phyloP scores from a whole-genome alignment of 2,113 vertebrate species.

The Pygoscelis antarcticus region DNA sequence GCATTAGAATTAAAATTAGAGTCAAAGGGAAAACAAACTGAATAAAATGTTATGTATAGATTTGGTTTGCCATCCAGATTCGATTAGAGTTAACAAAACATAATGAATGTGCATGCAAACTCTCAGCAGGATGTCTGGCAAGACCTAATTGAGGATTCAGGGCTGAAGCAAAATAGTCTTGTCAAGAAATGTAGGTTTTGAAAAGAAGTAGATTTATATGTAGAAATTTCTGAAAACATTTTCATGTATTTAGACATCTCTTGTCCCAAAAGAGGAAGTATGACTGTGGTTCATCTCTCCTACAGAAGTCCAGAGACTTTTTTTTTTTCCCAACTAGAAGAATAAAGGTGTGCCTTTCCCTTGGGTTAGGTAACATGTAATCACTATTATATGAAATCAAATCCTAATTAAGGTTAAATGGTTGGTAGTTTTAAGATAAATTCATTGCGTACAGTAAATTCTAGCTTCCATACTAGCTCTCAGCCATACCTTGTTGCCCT shows the following conservation, averaged over 20 bases:
- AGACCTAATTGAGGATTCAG: background rate
- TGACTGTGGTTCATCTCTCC: background rate
- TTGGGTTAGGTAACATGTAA: background rate
- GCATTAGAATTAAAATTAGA: conserved; percentile 21
- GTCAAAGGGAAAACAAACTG: conserved; percentile 17
- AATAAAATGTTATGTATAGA: conserved; percentile 13
- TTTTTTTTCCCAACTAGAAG: background rate
- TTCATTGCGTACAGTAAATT: background rate
- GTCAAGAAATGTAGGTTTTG: background rate
- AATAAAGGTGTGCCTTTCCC: background rate
- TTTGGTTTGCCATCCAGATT: background rate
- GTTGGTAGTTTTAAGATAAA: background rate
- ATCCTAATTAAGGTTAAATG: conserved; percentile 23
- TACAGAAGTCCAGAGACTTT: background rate
- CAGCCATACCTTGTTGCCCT: background rate
- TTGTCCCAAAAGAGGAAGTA: background rate
- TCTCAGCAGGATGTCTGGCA: background rate
- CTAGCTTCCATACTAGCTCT: background rate
- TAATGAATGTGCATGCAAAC: background rate
- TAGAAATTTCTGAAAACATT: background rate
- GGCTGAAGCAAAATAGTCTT: background rate
- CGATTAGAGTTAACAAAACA: conserved; percentile 3
- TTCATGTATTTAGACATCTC: background rate
- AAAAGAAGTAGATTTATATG: background rate
- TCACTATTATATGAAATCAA: background rate